These are phyloP conservation scores for Lithophane ornitopus DNA, from an alignment of 2,888 invertebrate species.

Conservation along the genomic window DNA sequence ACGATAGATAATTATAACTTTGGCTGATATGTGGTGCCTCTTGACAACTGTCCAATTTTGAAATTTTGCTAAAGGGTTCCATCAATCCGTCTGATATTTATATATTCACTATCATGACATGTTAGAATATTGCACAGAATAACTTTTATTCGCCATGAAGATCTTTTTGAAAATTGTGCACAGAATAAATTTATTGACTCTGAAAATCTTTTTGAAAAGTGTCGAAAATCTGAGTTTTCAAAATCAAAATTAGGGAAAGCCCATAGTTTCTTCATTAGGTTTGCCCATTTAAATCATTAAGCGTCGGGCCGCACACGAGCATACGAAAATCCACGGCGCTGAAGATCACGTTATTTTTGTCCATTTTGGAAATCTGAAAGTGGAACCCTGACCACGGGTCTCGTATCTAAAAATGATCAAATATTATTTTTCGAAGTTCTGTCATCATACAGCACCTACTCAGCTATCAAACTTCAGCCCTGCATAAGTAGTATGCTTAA, in stretches of 20 bases:
- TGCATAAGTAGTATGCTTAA: too few species aligned
- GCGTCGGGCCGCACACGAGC: background rate
- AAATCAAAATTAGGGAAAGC: background rate
- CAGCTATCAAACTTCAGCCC: background rate
- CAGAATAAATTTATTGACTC: background rate
- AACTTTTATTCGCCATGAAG: background rate
- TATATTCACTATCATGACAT: background rate
- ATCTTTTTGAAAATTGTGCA: background rate
- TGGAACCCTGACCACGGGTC: background rate
- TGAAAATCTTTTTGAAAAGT: background rate
- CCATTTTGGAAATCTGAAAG: background rate
- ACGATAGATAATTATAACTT: background rate
- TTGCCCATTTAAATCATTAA: background rate
- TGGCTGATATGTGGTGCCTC: background rate
- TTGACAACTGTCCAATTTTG: background rate
- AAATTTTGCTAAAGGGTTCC: background rate
- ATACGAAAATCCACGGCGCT: background rate
- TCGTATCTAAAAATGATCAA: too few species aligned
- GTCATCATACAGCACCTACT: background rate
- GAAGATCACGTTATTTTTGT: too few species aligned
- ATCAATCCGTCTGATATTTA: background rate
- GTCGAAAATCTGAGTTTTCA: background rate
- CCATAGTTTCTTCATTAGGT: background rate
- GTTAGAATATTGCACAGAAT: background rate
- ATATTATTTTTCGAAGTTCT: background rate